Evolutionary conservation across 2,797 vertebrate genomes (phyloP).

Genomic region (Rhynchotus rufescens): DNA sequence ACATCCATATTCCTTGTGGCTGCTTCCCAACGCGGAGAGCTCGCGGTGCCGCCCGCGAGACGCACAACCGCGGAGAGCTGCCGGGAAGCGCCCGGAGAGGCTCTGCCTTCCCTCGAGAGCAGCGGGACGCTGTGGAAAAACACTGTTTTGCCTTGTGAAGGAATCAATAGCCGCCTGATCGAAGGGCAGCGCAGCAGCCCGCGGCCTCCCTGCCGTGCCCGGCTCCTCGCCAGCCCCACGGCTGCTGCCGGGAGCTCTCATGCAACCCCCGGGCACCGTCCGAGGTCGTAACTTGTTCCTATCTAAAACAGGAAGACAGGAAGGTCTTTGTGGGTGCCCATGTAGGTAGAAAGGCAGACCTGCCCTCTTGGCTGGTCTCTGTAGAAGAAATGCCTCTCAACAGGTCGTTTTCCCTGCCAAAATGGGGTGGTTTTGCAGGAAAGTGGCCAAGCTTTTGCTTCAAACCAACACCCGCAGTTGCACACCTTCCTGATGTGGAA

Average conservation of each 20-base stretch:
- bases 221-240: too few relatives aligned
- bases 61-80: background rate
- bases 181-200: background rate
- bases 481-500: background rate
- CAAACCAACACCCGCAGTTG: background rate
- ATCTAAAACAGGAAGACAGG: accelerated
- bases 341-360: accelerated
- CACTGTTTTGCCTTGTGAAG: background rate
- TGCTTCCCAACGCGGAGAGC: background rate
- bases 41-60: background rate
- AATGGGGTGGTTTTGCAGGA: accelerated
- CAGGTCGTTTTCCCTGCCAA: background rate
- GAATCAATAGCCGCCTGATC: background rate
- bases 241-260: too few relatives aligned
- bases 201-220: background rate
- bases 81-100: background rate
- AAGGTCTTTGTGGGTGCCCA: background rate
- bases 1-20: too few relatives aligned
- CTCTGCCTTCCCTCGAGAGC: background rate
- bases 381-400: background rate
- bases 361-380: accelerated
- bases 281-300: accelerated
- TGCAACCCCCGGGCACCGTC: background rate
- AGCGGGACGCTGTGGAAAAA: background rate
- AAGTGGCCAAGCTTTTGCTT: accelerated